These are phyloP conservation scores for Lamprotornis superbus DNA, from an alignment of 2,113 vertebrate genomes.

Conservation along the genomic window DNA sequence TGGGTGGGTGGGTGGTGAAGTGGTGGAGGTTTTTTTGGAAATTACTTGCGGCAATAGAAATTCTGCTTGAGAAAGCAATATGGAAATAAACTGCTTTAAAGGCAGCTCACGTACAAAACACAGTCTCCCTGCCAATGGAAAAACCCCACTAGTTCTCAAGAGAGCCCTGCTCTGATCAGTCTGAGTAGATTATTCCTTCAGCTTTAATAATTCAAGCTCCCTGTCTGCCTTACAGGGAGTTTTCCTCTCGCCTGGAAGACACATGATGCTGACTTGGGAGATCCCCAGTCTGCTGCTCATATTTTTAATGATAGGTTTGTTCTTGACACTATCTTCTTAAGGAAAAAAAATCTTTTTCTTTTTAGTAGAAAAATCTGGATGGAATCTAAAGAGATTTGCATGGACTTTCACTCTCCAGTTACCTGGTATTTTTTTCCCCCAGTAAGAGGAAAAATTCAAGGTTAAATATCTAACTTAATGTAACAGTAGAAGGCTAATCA, in stretches of 20 bases:
- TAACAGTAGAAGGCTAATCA: neutral
- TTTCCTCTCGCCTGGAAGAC: slow-evolving; percentile 28
- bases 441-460: neutral
- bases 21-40: neutral
- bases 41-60: neutral
- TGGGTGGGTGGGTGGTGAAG: neutral
- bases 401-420: neutral
- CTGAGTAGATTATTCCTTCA: slow-evolving; percentile 24
- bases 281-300: neutral
- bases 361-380: neutral
- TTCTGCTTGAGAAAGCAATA: slow-evolving; percentile 29
- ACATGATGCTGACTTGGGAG: neutral
- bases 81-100: slow-evolving; percentile 44
- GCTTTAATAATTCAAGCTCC: slow-evolving; percentile 36
- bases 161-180: slow-evolving; percentile 13
- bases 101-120: neutral
- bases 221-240: slow-evolving; percentile 20
- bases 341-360: neutral
- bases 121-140: slow-evolving; percentile 26
- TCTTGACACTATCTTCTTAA: neutral
- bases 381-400: neutral
- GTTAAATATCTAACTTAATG: neutral
- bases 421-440: neutral
- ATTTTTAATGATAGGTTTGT: neutral
- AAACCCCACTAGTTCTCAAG: neutral